Evolutionary conservation across 2,113 vertebrate species (phyloP), one percentile per base, ranked within the genome.

Genomic region (Burhinus bistriatus): DNA sequence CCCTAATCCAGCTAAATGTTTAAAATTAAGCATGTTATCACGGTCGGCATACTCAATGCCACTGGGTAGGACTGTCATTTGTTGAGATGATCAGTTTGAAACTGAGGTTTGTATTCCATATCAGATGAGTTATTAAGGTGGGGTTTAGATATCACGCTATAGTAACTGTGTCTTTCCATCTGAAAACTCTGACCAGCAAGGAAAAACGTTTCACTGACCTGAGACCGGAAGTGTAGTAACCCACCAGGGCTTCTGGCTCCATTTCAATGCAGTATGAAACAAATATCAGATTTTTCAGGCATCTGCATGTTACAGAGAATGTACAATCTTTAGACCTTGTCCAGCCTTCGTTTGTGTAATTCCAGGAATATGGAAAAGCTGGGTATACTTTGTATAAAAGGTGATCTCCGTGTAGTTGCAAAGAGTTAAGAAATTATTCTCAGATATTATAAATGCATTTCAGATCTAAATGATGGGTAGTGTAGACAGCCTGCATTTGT

Each of bases 281-380:
- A 90, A 90, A 87, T 85, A 89, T 78, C 87, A 89, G 54, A 71
- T 81, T 87, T 83, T 84, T 87, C 89, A 77, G 58, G 34, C n/a
- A 87, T 62, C 75, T 94, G 57, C 45, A 38, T 47, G 20, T 77
- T 83, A 52, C 79, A 80, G 85, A 92, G 59, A 83, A 90, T 40
- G 55, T 69, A 29, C 40, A 73, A 9, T 38, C 44, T 62, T 80
- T 88, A 85, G 68, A 66, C 14, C 32, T 75, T 78, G 29, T 62
- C 71, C 76, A 83, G 1, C 58, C 38, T 87, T 79, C 34, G 84
- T 85, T 57, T 4, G 6, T 90, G 54, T 79, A 71, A 76, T 85
- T 91, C 77, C 57, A 85, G 44, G 32, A 90, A 85, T 30, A 44
- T n/a, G 62, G 49, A 65, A 72, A 88, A 72, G n/a, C 36, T 85